phyloP scores from a whole-genome alignment of 1,140 invertebrate genomes.

The Lepidotrigona ventralis region DNA sequence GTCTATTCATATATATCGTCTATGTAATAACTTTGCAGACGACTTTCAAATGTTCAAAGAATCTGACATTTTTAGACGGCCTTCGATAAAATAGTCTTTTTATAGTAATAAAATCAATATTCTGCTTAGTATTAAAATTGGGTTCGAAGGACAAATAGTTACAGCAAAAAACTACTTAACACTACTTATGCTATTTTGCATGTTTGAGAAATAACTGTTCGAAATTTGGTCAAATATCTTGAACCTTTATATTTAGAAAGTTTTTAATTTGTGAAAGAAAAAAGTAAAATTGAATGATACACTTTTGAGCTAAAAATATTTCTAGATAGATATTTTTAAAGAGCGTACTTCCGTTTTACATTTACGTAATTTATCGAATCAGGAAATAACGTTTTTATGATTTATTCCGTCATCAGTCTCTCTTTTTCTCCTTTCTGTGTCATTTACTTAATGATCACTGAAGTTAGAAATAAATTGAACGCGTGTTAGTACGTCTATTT shows the following conservation, averaged over 20 bases:
- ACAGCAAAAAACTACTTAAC: neutral
- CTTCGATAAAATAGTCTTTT: slow-evolving; percentile 22
- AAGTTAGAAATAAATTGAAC: slow-evolving; percentile 54
- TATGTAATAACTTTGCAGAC: neutral
- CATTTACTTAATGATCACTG: neutral
- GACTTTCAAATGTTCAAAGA: neutral
- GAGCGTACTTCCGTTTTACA: neutral
- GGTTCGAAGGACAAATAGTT: neutral
- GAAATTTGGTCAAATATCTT: neutral
- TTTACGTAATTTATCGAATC: neutral
- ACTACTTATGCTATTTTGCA: neutral
- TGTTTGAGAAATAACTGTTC: neutral
- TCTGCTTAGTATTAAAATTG: slow-evolving; percentile 16
- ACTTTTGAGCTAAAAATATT: neutral
- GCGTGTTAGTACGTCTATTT: slow-evolving; percentile 53
- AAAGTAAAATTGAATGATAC: neutral
- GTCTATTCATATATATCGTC: too few species aligned
- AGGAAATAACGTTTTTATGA: neutral
- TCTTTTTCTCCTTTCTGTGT: neutral
- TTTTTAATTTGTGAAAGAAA: neutral
- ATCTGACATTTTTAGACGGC: neutral
- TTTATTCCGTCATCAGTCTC: neutral
- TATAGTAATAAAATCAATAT: slow-evolving; percentile 24
- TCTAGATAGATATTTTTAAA: neutral
- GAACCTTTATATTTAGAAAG: neutral